Evolutionary conservation across 2,888 invertebrate genomes (phyloP), one percentile per base, ranked within the genome.

Genomic region (Philaethria dido): DNA sequence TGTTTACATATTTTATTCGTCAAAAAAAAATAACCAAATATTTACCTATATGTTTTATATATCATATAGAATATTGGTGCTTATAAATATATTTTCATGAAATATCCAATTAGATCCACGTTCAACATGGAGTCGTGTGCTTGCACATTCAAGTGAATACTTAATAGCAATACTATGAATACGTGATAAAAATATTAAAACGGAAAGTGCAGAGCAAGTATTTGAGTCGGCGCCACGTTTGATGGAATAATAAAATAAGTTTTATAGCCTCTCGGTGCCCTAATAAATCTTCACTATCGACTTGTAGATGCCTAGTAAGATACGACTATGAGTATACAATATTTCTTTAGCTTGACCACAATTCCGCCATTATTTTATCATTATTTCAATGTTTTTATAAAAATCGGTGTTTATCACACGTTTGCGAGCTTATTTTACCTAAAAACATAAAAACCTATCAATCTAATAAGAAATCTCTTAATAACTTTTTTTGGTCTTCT

Each of bases 171-270:
- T 50, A 64, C 66, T 67, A 65, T 65, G 61, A 72, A 63, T 62
- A 62, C 64, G 62, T 67, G 69, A 67, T 66, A 62, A 66, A 70
- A 61, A 64, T 69, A 69, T 70, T 73, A 66, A 69, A 69, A 69
- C 67, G 25, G 45, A 69, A 69, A 69, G 55, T 69, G 69, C 67
- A 69, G 16, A 57, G 64, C 61, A 64, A 69, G 69, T 67, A 57
- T 69, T 66, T 57, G 54, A 62, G 64, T 63, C 48, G 63, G 68
- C 66, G 65, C 66, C 65, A 59, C 60, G 66, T 74, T 86, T 84
- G 83, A 86, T 85, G 82, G 84, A 86, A 85, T 83, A 86, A 85
- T 86, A 87, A 86, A 87, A 78, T 79, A 79, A 81, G 82, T 86
- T 87, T 85, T 85, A 86, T 85, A 81, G 81, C 80, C 78, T 81